phyloP scores from a whole-genome alignment of 2,113 vertebrate species.

The Python bivittatus region DNA sequence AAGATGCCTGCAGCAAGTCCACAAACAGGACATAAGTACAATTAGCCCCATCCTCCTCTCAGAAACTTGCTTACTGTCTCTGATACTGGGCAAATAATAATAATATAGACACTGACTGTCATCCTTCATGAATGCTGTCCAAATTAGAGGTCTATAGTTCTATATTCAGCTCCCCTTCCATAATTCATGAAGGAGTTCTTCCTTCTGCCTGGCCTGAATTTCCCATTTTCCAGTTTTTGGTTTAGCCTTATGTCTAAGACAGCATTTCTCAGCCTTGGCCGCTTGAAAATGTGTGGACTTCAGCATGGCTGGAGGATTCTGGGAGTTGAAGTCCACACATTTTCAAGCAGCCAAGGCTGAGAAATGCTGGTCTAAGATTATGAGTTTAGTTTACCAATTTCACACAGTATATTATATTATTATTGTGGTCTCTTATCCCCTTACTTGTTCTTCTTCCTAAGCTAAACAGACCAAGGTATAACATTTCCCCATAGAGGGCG shows the following conservation, averaged over 20 bases:
- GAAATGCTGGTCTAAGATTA: neutral
- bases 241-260: neutral
- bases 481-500: neutral
- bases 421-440: neutral
- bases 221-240: neutral
- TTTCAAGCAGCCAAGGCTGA: too few species aligned
- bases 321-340: too few species aligned
- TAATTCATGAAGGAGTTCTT: neutral
- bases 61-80: neutral
- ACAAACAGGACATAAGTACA: neutral
- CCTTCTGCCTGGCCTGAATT: neutral
- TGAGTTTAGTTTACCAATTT: neutral
- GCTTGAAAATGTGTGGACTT: too few species aligned
- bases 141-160: neutral
- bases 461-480: neutral
- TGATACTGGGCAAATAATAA: neutral
- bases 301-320: too few species aligned
- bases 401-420: neutral
- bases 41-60: neutral
- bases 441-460: neutral
- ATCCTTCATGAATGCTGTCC: neutral
- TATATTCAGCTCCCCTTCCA: neutral
- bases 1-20: neutral
- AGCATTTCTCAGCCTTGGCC: too few species aligned
- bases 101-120: neutral